Evolutionary conservation across 2,888 invertebrate species (phyloP).

Genomic region (Bellardia bayeri): DNA sequence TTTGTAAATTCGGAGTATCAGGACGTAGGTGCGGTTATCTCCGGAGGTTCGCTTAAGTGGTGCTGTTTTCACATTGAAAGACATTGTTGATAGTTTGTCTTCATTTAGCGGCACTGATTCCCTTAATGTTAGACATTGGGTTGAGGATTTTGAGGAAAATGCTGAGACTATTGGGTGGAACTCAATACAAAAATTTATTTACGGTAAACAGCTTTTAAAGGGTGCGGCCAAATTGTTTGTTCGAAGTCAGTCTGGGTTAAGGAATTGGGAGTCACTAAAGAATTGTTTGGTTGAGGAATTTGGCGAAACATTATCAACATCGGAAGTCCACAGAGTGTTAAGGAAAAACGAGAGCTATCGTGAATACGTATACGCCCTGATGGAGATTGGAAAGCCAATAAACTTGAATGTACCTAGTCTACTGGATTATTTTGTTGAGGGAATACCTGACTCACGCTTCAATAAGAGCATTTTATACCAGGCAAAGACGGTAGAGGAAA

Average conservation of each 20-base stretch:
- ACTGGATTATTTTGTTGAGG: neutral
- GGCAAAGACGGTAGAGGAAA: neutral
- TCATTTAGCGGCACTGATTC: too few species aligned
- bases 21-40: neutral
- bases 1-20: neutral
- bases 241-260: neutral
- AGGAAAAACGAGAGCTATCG: neutral
- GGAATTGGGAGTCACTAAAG: neutral
- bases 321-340: neutral
- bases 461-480: neutral
- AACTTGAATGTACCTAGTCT: too few species aligned
- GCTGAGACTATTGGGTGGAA: neutral
- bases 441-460: too few species aligned
- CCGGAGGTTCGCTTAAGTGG: neutral
- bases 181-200: neutral
- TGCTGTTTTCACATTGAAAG: neutral
- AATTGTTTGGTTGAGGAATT: neutral
- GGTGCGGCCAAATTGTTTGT: neutral
- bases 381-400: neutral
- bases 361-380: neutral
- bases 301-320: neutral
- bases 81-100: neutral
- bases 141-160: neutral
- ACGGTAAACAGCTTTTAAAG: neutral
- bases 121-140: neutral